Base-by-base conservation (phyloP, 2,113 vertebrate genomes). In the Toxotes chatareus region DNA sequence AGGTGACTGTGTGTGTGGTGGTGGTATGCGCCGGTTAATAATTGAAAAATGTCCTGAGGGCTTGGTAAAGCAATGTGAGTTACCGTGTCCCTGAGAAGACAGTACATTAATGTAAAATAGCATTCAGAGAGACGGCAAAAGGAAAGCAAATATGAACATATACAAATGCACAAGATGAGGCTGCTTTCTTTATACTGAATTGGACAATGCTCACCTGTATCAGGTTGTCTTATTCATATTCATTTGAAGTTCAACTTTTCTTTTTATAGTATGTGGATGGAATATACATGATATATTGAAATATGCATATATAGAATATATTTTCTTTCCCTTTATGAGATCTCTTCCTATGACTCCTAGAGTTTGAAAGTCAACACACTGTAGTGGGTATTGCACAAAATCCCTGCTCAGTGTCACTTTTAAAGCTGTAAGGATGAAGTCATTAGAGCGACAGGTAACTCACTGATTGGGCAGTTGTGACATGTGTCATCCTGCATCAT, bases 41-140 rank as follows among this genome's bases (percentile, higher is more conserved):
- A 88, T 84, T 88, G 64, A 86, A 85, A 84, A 79, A 73, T 66
- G 56, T 85, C 73, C 79, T 84, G 68, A 11, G 73, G 77, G 72
- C 34, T 74, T 53, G 42, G 31, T 80, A 79, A 88, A 88, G 86
- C 63, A 83, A 42, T 76, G 53, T 13, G 62, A 69, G 32, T 69
- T 55, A 44, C 62, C 7, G 4, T 66, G 61, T 76, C 69, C 62
- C 62, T 63, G 38, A 73, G 61, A 68, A 68, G 60, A 67, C 73
- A 31, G 55, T 32, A 51, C 55, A 73, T 83, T 59, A 46, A 81
- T 77, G 67, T 80, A 71, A 73, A 84, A 44, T 60, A 62, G 66
- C 40, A 78, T 79, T 83, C 13, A 59, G n/a, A 76, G 14, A 59
- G 62, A 44, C 32, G 3, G 71, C 16, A 27, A 23, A 16, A 60